Conservation (phyloP, 2,113 vertebrate species). For the Leptocoma aspasia region DNA sequence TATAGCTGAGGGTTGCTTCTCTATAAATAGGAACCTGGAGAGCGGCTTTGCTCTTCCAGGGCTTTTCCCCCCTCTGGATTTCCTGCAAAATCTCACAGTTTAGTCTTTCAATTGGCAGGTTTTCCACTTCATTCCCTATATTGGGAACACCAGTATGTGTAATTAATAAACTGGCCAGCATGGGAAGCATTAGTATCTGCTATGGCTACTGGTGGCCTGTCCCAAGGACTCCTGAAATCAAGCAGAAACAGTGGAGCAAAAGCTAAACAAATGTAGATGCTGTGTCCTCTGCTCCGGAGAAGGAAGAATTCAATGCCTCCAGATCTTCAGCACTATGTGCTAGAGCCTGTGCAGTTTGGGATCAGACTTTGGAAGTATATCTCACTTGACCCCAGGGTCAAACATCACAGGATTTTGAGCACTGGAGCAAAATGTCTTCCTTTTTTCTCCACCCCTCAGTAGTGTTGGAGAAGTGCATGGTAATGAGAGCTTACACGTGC, state of each 20-base stretch:
- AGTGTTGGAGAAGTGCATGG: background rate
- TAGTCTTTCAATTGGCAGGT: background rate
- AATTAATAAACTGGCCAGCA: background rate
- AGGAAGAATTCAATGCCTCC: background rate
- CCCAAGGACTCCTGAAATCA: background rate
- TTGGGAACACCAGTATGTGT: background rate
- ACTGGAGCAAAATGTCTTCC: background rate
- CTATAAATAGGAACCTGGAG: background rate
- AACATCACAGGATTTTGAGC: background rate
- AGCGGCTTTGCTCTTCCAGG: background rate
- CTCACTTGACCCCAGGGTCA: background rate
- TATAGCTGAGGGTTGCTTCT: background rate
- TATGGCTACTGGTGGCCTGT: background rate
- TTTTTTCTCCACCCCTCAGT: background rate
- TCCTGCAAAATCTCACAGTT: background rate
- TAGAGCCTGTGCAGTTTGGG: background rate
- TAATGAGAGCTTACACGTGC: background rate
- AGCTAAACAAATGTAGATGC: background rate
- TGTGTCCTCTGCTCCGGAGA: background rate
- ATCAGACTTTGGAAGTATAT: background rate
- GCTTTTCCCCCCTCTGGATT: accelerated
- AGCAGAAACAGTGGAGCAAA: background rate
- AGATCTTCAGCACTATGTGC: background rate
- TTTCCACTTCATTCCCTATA: background rate
- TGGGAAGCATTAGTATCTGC: background rate